phyloP scores from a whole-genome alignment of 1,140 invertebrate genomes.

The Drosophila tristis region DNA sequence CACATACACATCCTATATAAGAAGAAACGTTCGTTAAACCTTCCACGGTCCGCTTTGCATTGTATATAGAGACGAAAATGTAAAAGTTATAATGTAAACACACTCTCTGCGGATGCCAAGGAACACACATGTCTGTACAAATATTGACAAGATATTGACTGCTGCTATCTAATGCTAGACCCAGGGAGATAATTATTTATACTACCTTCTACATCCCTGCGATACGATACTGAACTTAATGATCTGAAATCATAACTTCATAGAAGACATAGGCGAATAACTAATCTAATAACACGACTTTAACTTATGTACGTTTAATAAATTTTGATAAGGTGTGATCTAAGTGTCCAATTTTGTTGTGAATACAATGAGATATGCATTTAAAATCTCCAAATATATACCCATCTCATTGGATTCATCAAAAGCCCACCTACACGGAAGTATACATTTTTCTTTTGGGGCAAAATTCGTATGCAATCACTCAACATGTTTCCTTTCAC shows the following conservation, averaged over 20 bases:
- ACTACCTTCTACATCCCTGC: constrained; percentile 38
- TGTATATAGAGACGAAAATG: constrained; percentile 32
- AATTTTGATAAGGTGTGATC: constrained; percentile 44
- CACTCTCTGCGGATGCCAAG: constrained; percentile 43
- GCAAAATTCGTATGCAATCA: neutral
- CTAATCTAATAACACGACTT: constrained; percentile 42
- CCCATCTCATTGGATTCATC: no score
- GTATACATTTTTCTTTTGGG: no score
- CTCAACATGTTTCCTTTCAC: constrained; percentile 17
- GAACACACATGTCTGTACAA: constrained; percentile 48
- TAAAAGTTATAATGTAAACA: constrained; percentile 19
- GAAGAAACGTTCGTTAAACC: constrained; percentile 12
- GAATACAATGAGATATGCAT: no score
- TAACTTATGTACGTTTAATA: constrained; percentile 50
- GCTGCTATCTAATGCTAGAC: constrained; percentile 20
- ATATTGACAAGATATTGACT: constrained; percentile 34
- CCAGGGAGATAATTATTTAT: constrained; percentile 31
- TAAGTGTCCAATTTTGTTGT: neutral
- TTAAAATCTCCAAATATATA: no score
- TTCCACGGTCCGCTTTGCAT: constrained; percentile 18
- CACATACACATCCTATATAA: neutral
- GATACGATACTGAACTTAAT: constrained; percentile 42
- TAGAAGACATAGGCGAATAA: constrained; percentile 43
- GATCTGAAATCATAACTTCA: constrained; percentile 51
- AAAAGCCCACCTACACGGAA: neutral